phyloP scores from a whole-genome alignment of 2,888 invertebrate species.

The Drosophila prostipennis region DNA sequence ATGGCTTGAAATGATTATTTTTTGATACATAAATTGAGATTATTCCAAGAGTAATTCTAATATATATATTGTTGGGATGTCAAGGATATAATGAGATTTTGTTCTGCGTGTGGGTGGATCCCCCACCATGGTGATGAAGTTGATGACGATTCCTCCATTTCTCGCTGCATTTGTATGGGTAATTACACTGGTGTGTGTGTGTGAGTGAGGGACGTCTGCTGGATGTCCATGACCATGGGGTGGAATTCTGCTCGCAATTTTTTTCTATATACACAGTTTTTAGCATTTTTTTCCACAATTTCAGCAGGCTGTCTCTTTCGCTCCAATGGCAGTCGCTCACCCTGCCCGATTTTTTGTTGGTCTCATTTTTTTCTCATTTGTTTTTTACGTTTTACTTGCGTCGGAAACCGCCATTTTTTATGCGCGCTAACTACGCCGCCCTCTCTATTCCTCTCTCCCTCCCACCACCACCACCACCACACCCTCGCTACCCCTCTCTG shows the following conservation, averaged over 20 bases:
- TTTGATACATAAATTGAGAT: no score
- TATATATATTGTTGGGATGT: not conserved
- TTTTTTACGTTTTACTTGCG: conserved; percentile 61
- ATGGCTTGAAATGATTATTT: no score
- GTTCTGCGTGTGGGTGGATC: conserved; percentile 13
- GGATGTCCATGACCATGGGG: conserved; percentile 68
- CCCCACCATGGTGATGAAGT: conserved; percentile 40
- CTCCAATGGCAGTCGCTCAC: conserved; percentile 23
- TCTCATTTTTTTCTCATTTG: conserved; percentile 7
- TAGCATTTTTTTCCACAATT: conserved; percentile 50
- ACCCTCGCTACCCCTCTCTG: conserved; percentile 5
- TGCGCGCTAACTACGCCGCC: conserved; percentile 66
- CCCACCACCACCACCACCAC: not conserved
- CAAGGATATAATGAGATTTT: conserved; percentile 8
- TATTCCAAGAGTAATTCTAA: no score
- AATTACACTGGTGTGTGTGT: conserved; percentile 60
- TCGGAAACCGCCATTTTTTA: conserved; percentile 80
- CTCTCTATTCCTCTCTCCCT: conserved; percentile 31
- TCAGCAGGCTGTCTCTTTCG: conserved; percentile 36
- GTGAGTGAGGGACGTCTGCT: conserved; percentile 64
- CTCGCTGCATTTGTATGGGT: conserved; percentile 70
- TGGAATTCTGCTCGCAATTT: conserved; percentile 63
- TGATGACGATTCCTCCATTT: conserved; percentile 62
- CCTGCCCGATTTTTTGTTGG: conserved; percentile 35
- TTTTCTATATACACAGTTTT: conserved; percentile 54